Conservation (phyloP, 1,140 invertebrate species). For the Atta texana region DNA sequence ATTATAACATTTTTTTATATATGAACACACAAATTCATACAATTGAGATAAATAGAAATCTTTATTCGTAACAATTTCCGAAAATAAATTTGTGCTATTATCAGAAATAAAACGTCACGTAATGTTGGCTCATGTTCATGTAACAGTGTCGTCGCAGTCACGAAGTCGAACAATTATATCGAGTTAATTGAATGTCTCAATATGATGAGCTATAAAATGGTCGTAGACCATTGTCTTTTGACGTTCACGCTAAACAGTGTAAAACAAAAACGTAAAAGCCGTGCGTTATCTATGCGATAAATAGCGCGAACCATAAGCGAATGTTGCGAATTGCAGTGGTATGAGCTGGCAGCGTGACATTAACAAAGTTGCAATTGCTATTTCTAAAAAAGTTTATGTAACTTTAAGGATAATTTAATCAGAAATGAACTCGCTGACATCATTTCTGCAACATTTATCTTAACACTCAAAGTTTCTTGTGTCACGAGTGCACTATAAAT, state of each 20-base stretch:
- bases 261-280: neutral
- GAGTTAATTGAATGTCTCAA: conserved; percentile 17
- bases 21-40: neutral
- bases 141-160: conserved; percentile 21
- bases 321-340: neutral
- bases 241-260: neutral
- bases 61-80: neutral
- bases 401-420: conserved; percentile 29
- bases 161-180: conserved; percentile 33
- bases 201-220: neutral
- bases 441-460: conserved; percentile 46
- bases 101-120: conserved; percentile 41
- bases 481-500: conserved; percentile 17
- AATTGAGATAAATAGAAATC: neutral
- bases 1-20: neutral
- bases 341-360: neutral
- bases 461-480: conserved; percentile 19
- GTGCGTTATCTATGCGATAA: neutral
- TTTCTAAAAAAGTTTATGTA: neutral
- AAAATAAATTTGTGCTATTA: conserved; percentile 31
- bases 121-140: neutral
- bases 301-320: neutral
- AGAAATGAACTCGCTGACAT: neutral
- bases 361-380: neutral
- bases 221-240: neutral